phyloP scores from a whole-genome alignment of 2,113 vertebrate species.

The Felis chaus region DNA sequence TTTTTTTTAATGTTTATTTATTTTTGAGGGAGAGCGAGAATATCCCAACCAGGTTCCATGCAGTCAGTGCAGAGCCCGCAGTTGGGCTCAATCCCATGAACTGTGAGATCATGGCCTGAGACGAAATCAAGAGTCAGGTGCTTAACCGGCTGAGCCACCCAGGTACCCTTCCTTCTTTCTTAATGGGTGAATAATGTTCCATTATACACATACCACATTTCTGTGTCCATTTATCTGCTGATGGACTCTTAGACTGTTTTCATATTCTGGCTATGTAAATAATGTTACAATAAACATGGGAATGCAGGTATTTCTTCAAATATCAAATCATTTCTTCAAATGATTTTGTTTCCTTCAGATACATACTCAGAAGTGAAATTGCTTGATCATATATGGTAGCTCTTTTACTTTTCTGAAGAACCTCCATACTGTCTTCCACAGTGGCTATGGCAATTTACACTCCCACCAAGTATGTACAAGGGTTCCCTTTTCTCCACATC shows the following conservation, averaged over 20 bases:
- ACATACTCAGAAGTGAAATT: not conserved
- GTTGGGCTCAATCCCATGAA: too few relatives aligned
- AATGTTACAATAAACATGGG: not conserved
- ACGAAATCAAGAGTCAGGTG: too few relatives aligned
- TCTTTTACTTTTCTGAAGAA: not conserved
- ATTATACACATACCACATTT: not conserved
- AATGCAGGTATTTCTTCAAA: not conserved
- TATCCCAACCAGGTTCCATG: too few relatives aligned
- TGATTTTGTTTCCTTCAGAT: not conserved
- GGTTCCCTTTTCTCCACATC: not conserved
- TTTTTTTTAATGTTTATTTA: too few relatives aligned
- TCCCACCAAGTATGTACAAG: not conserved
- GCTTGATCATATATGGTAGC: not conserved
- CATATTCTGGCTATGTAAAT: not conserved
- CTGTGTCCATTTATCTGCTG: not conserved
- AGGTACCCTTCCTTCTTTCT: not conserved
- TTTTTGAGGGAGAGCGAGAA: too few relatives aligned
- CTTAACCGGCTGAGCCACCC: too few relatives aligned
- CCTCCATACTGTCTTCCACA: not conserved
- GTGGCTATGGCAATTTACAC: not conserved
- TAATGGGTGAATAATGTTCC: not conserved
- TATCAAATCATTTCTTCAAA: too few relatives aligned
- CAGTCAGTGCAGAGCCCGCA: too few relatives aligned
- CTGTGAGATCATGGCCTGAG: too few relatives aligned
- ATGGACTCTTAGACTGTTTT: too few relatives aligned